Percentiles rank a stretch among this genome's conserved stretches.
Conservation (phyloP, 23 tunicate genomes). For the Halocynthia roretzi region DNA sequence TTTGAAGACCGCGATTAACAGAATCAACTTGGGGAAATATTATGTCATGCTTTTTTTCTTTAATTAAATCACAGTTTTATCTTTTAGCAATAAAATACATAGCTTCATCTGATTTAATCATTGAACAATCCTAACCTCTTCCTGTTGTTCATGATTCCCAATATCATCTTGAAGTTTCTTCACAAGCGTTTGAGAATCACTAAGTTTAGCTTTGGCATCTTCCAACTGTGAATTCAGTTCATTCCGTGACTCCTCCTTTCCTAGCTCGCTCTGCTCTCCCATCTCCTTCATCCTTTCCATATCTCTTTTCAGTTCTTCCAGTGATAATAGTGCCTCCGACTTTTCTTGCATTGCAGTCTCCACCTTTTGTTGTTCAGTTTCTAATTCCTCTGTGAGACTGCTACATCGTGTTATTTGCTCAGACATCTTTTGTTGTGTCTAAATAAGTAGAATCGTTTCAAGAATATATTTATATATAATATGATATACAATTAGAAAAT, state of each 20-base stretch:
- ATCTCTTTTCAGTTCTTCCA: conserved; percentile 3
- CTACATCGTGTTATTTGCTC: not conserved
- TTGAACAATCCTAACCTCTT: conserved; percentile 12
- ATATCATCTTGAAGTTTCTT: conserved; percentile 17
- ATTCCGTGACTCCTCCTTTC: not conserved
- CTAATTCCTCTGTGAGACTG: too few relatives aligned
- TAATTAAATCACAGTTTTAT: not conserved
- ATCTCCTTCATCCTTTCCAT: not conserved
- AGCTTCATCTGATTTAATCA: not conserved
- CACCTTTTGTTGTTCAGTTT: too few relatives aligned
- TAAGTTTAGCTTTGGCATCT: conserved; percentile 3
- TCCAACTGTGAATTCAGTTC: conserved; percentile 10
- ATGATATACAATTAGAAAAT: too few relatives aligned
- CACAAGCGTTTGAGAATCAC: conserved; percentile 2
- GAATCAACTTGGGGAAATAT: not conserved
- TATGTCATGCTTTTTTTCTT: conserved; percentile 4
- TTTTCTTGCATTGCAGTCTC: too few relatives aligned
- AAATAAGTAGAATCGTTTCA: too few relatives aligned
- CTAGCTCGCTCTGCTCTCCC: not conserved
- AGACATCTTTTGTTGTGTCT: not conserved
- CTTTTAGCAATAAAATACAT: not conserved
- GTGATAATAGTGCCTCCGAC: too few relatives aligned
- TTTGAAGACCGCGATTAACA: too few relatives aligned
- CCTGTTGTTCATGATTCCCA: conserved; percentile 4
- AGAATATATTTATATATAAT: too few relatives aligned